phyloP scores from a whole-genome alignment of 1,140 invertebrate genomes.

The Drosophila neocordata region DNA sequence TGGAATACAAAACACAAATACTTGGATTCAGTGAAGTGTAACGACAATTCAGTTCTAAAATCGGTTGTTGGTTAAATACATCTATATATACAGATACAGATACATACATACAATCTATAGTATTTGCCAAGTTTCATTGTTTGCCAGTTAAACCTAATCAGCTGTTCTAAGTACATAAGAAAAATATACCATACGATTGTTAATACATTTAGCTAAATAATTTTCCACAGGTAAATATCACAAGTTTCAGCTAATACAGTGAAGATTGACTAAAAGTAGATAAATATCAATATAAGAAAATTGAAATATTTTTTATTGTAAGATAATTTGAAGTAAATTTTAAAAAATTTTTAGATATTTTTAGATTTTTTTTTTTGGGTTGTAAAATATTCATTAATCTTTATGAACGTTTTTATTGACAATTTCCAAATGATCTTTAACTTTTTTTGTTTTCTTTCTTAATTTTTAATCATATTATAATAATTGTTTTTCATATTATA shows the following conservation, averaged over 20 bases:
- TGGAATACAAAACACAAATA: constrained; percentile 33
- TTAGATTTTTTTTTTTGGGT: too few species aligned
- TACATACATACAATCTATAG: constrained; percentile 1
- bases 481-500: too few species aligned
- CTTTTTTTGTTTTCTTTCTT: too few species aligned
- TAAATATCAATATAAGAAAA: neutral
- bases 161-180: constrained; percentile 56
- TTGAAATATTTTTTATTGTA: neutral
- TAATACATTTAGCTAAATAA: constrained; percentile 13
- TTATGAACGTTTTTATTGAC: too few species aligned
- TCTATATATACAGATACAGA: neutral
- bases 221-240: constrained; percentile 51
- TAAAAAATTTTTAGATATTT: too few species aligned
- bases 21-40: constrained; percentile 49
- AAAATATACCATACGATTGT: constrained; percentile 49
- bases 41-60: constrained; percentile 66
- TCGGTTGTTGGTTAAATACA: constrained; percentile 47
- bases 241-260: constrained; percentile 28
- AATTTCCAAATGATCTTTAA: too few species aligned
- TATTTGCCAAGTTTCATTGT: constrained; percentile 33
- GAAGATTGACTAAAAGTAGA: neutral
- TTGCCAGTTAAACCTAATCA: constrained; percentile 42
- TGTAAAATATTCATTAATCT: too few species aligned
- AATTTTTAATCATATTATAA: too few species aligned
- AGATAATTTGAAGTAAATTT: too few species aligned